These are phyloP conservation scores for Heliocidaris erythrogramma DNA, from an alignment of 35 echinoderm and acorn worm genomes.

Conservation along the genomic window DNA sequence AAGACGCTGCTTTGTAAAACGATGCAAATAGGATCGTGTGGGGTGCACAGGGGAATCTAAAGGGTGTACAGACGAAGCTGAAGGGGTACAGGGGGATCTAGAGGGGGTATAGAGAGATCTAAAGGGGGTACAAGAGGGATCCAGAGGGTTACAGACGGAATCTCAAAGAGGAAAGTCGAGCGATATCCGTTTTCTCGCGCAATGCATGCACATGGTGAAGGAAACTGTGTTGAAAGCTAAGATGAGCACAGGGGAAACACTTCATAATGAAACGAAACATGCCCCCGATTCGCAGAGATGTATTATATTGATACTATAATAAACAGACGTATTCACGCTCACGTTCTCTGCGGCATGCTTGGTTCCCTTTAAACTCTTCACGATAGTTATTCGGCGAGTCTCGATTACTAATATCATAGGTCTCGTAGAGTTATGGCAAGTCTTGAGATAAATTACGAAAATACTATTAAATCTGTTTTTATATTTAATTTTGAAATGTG, in stretches of 20 bases:
- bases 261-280: neutral
- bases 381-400: too few relatives aligned
- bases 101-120: neutral
- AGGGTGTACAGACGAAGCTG: neutral
- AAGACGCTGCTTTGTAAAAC: too few relatives aligned
- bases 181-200: neutral
- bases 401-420: too few relatives aligned
- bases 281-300: neutral
- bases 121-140: neutral
- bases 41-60: too few relatives aligned
- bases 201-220: neutral
- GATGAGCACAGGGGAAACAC: neutral
- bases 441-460: too few relatives aligned
- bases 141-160: neutral
- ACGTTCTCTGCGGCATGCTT: too few relatives aligned
- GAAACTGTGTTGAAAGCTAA: neutral
- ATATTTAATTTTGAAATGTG: too few relatives aligned
- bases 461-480: too few relatives aligned
- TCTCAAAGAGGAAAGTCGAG: neutral
- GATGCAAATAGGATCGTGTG: too few relatives aligned
- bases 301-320: neutral
- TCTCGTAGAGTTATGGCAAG: too few relatives aligned
- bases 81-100: neutral
- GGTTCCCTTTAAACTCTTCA: too few relatives aligned
- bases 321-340: neutral